phyloP scores from a whole-genome alignment of 2,113 vertebrate species.

The Pholis gunnellus region DNA sequence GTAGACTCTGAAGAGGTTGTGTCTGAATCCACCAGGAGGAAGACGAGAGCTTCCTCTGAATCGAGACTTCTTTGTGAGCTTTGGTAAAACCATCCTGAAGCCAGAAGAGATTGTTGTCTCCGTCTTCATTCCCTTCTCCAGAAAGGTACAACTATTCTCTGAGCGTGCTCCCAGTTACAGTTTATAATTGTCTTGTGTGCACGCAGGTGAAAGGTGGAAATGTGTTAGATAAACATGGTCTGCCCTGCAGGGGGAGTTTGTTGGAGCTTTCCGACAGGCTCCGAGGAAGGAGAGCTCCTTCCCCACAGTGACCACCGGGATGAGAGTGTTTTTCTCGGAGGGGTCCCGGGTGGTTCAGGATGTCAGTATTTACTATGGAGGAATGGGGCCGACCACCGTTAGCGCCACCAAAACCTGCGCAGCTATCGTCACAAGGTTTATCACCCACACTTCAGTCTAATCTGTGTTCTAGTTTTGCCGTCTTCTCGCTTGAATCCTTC shows the following conservation, averaged over 20 bases:
- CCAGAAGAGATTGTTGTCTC: constrained; percentile 88
- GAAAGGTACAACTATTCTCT: constrained; percentile 78
- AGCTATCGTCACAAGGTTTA: constrained; percentile 81
- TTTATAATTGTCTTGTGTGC: not conserved
- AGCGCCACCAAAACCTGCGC: constrained; percentile 78
- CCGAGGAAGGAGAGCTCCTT: constrained; percentile 88
- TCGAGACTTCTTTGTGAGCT: constrained; percentile 86
- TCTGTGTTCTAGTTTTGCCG: not conserved
- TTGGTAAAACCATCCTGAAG: constrained; percentile 81
- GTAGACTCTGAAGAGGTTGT: not conserved
- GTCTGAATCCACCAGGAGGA: constrained; percentile 64
- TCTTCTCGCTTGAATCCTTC: not conserved
- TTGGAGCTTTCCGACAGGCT: constrained; percentile 90
- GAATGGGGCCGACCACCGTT: constrained; percentile 79
- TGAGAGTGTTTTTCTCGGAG: constrained; percentile 87
- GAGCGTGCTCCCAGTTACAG: not conserved
- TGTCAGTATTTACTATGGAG: constrained; percentile 88
- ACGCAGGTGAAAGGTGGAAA: not conserved
- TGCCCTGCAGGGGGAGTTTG: constrained; percentile 87
- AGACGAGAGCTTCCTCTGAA: constrained; percentile 82
- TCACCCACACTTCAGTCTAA: not conserved
- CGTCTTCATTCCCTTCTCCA: constrained; percentile 87
- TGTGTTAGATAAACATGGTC: not conserved
- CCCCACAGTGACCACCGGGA: constrained; percentile 85
- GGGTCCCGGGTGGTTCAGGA: constrained; percentile 85